phyloP scores from a whole-genome alignment of 2,888 invertebrate genomes.

The Spisula solida region DNA sequence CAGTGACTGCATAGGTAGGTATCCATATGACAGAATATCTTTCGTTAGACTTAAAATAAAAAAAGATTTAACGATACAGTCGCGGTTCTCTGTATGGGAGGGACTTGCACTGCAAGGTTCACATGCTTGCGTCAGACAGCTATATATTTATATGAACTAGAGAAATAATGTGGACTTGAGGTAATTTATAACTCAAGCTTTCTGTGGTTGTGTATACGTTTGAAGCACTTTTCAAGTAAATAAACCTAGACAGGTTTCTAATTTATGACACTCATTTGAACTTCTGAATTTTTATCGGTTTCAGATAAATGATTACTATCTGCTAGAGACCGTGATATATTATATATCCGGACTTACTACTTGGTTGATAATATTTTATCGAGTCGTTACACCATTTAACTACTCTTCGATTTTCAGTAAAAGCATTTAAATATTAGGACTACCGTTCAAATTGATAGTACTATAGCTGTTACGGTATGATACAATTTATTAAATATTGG shows the following conservation, averaged over 20 bases:
- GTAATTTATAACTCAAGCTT: not conserved
- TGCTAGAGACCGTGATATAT: not conserved
- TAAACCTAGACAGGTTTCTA: not conserved
- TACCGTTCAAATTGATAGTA: not conserved
- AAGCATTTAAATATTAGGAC: not conserved
- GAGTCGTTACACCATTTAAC: not conserved
- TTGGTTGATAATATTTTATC: conserved; percentile 11
- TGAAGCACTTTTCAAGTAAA: not conserved
- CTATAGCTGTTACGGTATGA: not conserved
- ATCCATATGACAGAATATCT: too few species aligned
- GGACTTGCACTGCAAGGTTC: too few species aligned
- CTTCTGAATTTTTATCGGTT: not conserved
- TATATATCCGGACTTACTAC: not conserved
- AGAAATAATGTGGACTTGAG: too few species aligned
- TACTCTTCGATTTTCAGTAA: conserved; percentile 13
- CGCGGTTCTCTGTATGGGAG: too few species aligned
- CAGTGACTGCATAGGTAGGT: too few species aligned
- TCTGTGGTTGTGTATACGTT: not conserved
- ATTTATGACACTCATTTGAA: conserved; percentile 8
- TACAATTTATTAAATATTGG: not conserved
- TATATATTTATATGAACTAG: not conserved
- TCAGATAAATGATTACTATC: conserved; percentile 5
- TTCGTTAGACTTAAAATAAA: too few species aligned
- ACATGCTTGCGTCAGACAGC: too few species aligned
- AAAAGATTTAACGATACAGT: too few species aligned